Conservation (phyloP, 2,797 vertebrate genomes). For the Remorina albescens region DNA sequence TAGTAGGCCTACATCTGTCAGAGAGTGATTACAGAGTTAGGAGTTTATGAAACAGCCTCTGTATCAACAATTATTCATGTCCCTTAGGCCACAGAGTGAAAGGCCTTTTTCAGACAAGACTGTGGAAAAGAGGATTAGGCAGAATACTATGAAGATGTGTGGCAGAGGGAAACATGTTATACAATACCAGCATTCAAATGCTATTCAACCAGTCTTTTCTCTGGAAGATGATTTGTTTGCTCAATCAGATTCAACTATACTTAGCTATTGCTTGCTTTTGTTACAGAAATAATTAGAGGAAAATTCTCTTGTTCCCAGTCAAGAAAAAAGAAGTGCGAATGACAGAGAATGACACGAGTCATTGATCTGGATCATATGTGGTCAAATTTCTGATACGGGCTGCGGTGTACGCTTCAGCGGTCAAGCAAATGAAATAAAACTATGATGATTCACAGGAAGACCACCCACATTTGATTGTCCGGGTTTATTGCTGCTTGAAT, state of each 20-base stretch:
- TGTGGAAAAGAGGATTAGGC: slow-evolving; percentile 74
- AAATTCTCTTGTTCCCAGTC: slow-evolving; percentile 20
- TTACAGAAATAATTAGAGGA: slow-evolving; percentile 29
- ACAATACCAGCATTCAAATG: slow-evolving; percentile 62
- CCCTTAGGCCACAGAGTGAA: slow-evolving; percentile 74
- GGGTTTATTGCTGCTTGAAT: neutral
- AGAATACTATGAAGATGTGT: slow-evolving; percentile 64
- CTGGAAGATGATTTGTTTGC: slow-evolving; percentile 50
- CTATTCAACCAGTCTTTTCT: slow-evolving; percentile 38
- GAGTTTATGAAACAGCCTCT: slow-evolving; percentile 77
- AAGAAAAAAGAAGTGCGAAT: slow-evolving; percentile 21
- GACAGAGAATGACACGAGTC: slow-evolving; percentile 20
- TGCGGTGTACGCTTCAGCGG: neutral
- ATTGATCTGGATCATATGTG: slow-evolving; percentile 31
- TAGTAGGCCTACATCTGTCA: slow-evolving; percentile 72
- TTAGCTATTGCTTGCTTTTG: slow-evolving; percentile 52
- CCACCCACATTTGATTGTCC: neutral
- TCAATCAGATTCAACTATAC: slow-evolving; percentile 44
- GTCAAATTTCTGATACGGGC: slow-evolving; percentile 2
- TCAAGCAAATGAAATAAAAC: slow-evolving; percentile 8
- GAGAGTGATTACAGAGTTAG: slow-evolving; percentile 74
- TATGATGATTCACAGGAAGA: neutral
- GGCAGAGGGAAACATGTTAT: slow-evolving; percentile 51
- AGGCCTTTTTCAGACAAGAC: slow-evolving; percentile 72
- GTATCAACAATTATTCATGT: slow-evolving; percentile 79